phyloP scores from a whole-genome alignment of 2,888 invertebrate species.

The Plebejus argus region DNA sequence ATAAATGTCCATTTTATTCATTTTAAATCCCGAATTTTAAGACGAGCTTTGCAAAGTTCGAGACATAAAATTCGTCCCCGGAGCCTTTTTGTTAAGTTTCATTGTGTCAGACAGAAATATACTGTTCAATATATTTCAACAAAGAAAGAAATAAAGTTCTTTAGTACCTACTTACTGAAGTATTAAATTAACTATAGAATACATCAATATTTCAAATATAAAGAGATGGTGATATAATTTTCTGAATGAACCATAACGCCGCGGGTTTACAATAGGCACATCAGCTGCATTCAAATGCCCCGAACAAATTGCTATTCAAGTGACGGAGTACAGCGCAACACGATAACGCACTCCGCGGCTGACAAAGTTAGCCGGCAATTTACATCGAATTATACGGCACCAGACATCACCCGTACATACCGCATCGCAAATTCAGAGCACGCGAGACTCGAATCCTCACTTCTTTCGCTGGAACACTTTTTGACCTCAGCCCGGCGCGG shows the following conservation, averaged over 20 bases:
- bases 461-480: background rate
- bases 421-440: background rate
- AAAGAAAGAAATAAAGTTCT: too few species aligned
- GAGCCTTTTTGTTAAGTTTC: background rate
- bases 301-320: conserved; percentile 40
- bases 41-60: background rate
- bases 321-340: conserved; percentile 45
- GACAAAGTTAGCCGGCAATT: conserved; percentile 17
- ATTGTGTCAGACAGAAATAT: background rate
- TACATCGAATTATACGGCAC: background rate
- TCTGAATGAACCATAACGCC: background rate
- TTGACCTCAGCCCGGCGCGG: background rate
- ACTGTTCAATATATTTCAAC: background rate
- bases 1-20: too few species aligned
- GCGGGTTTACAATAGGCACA: background rate
- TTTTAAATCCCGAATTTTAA: background rate
- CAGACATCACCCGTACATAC: background rate
- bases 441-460: background rate
- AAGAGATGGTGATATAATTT: background rate
- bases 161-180: too few species aligned
- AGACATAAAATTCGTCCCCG: background rate
- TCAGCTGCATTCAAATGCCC: background rate
- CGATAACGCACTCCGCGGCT: conserved; percentile 53
- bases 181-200: background rate
- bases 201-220: background rate